These are phyloP conservation scores for Trachops cirrhosus DNA, from an alignment of 2,797 vertebrate species.

Conservation along the genomic window DNA sequence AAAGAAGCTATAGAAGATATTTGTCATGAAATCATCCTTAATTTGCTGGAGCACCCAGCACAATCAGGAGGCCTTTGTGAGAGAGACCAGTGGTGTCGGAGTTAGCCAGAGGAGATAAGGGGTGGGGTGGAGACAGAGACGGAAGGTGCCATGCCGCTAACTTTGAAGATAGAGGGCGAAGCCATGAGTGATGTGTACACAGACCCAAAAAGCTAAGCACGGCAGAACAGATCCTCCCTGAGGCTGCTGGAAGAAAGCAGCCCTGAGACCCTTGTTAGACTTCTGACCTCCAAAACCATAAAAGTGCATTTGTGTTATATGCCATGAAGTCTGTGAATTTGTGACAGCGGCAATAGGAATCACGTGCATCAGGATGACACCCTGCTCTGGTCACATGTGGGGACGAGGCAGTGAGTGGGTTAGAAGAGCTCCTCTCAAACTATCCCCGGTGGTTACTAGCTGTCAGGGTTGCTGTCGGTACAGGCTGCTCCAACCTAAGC, in stretches of 20 bases:
- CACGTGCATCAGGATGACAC: accelerated
- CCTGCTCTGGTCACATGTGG: accelerated
- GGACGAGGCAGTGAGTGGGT: neutral
- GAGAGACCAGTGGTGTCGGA: neutral
- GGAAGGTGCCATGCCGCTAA: neutral
- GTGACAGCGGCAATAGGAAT: accelerated
- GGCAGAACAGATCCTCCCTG: neutral
- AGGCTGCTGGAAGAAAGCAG: neutral
- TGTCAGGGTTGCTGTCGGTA: neutral
- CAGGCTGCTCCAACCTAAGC: neutral
- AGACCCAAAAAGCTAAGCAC: neutral
- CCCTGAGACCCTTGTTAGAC: neutral
- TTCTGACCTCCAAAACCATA: accelerated
- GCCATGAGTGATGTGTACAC: accelerated
- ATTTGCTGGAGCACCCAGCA: neutral
- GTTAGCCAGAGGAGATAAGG: neutral
- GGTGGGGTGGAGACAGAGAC: accelerated
- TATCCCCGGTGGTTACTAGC: neutral
- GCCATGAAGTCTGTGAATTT: neutral
- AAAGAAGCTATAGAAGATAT: neutral
- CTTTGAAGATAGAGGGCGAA: neutral
- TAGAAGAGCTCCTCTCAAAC: accelerated
- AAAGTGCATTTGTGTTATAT: neutral
- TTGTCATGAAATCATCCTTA: neutral
- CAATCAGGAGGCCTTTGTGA: neutral